Evolutionary conservation across 1,140 invertebrate species (phyloP), one percentile per base, ranked within the genome.

Genomic region (Drosophila novamexicana): DNA sequence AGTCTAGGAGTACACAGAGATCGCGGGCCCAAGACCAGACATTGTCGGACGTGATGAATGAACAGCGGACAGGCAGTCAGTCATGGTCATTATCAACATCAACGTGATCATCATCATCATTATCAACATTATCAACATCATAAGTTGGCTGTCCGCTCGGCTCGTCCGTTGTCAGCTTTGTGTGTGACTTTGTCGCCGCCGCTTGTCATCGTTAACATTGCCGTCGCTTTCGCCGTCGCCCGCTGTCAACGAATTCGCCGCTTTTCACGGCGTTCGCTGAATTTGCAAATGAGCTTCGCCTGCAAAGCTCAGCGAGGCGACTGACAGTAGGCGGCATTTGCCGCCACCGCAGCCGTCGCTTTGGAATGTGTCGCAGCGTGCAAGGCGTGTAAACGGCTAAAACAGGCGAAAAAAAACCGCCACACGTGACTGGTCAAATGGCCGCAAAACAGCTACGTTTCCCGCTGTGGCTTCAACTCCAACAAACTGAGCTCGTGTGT

Each of bases 231-330:
- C 47, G 29, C 47, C 59, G 45, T 45, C 29, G 36, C 36, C 54
- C 22, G 40, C 61, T 34, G 49, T 7, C 32, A 5, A 12, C 45
- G 45, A 29, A 18, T n/a, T 29, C 14, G 34, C 14, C 56, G 49
- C 64, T 78, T 65, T 47, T 63, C 62, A 64, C 44, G 73, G 78
- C 65, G 68, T 81, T 77, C 83, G 81, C 78, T 89, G 80, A 88
- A 89, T 88, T 88, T 88, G 84, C 84, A 88, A 88, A 88, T 88
- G 77, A 88, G 84, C 77, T 82, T 77, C 66, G 59, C 67, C 40
- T 59, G 47, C 40, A 54, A 63, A 62, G 70, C 75, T 64, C 64
- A 74, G 47, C 58, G 39, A 77, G 50, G 64, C 61, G 61, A 45
- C 53, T 78, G 76, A 78, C 72, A 73, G 72, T 70, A 56, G 72